Evolutionary conservation across 2,888 invertebrate genomes (phyloP).

Genomic region (Catocala nupta): DNA sequence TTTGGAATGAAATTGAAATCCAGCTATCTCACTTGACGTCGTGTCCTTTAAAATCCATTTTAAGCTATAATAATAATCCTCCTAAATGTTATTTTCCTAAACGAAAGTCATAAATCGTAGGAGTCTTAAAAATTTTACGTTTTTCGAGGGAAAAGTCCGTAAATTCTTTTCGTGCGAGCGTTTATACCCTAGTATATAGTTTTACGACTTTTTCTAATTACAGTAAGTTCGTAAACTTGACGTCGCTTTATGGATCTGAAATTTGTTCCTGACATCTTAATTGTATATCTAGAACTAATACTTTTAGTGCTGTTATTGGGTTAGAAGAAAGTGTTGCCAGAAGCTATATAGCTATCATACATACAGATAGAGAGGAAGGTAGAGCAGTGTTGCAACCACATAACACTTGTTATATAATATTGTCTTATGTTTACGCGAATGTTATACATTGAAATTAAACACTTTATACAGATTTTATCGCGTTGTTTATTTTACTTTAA

Average conservation of each 20-base stretch:
- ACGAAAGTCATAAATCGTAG: conserved; percentile 20
- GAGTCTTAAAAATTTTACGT: conserved; percentile 25
- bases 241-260: conserved; percentile 36
- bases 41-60: not conserved
- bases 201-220: conserved; percentile 51
- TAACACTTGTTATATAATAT: no score
- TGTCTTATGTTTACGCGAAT: no score
- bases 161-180: conserved; percentile 34
- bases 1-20: no score
- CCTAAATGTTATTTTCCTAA: conserved; percentile 11
- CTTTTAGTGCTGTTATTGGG: not conserved
- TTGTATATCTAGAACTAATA: conserved; percentile 44
- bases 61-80: not conserved
- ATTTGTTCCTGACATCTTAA: conserved; percentile 48
- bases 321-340: no score
- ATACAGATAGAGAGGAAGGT: no score
- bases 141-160: conserved; percentile 33
- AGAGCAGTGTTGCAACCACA: no score
- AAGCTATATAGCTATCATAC: no score
- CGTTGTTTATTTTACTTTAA: no score
- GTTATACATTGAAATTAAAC: no score
- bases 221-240: conserved; percentile 28
- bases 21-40: not conserved
- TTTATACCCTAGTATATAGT: conserved; percentile 42
- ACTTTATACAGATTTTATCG: no score